Evolutionary conservation across 2,797 vertebrate genomes (phyloP).

Genomic region (Peromyscus eremicus): DNA sequence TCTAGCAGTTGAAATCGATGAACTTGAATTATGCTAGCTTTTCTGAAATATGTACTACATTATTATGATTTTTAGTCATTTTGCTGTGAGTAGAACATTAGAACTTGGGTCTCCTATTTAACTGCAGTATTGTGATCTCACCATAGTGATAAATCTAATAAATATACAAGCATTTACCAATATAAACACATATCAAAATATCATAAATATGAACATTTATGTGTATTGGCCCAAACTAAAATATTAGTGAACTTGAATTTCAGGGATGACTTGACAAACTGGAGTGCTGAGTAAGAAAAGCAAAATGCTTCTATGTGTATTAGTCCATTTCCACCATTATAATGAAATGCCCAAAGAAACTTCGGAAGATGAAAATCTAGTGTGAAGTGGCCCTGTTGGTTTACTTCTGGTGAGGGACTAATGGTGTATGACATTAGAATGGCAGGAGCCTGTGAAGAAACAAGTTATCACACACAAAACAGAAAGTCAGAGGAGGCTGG

Average conservation of each 20-base stretch:
- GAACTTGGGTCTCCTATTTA: background rate
- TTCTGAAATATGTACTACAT: background rate
- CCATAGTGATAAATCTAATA: background rate
- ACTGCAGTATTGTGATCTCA: background rate
- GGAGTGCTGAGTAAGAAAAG: constrained; percentile 16
- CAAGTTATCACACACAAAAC: background rate
- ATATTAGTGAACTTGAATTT: constrained; percentile 23
- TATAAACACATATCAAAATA: background rate
- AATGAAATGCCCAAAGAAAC: background rate
- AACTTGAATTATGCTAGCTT: background rate
- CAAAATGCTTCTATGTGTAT: background rate
- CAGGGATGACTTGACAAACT: background rate
- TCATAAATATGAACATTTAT: background rate
- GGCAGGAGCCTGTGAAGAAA: background rate
- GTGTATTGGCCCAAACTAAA: background rate
- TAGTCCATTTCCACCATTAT: background rate
- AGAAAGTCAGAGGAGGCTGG: background rate
- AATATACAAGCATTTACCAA: background rate
- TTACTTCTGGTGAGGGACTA: background rate
- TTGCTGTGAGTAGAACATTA: background rate
- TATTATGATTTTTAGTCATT: background rate
- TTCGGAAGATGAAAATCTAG: background rate
- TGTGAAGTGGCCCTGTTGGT: background rate
- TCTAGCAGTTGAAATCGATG: background rate
- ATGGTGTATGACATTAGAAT: background rate